Conservation (phyloP, 2,113 vertebrate genomes). For the Platysternon megacephalum region DNA sequence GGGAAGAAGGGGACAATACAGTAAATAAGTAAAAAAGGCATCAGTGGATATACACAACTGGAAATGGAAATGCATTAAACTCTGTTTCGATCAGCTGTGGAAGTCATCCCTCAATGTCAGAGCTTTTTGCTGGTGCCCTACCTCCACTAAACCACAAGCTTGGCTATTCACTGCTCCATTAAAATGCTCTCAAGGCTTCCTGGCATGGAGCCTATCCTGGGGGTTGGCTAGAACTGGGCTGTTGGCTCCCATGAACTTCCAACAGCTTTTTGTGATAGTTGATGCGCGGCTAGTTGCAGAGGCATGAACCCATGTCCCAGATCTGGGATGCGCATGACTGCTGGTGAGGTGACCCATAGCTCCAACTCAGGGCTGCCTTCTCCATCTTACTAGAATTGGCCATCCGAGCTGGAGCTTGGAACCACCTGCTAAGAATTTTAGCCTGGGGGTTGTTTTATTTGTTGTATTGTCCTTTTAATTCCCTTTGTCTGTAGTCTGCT, state of each 20-base stretch:
- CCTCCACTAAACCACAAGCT: slow-evolving; percentile 30
- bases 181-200: slow-evolving; percentile 48
- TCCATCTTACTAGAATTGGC: slow-evolving; percentile 5
- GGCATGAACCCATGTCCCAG: neutral
- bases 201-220: slow-evolving; percentile 8
- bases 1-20: neutral
- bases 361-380: neutral
- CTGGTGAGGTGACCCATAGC: neutral
- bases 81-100: slow-evolving; percentile 45
- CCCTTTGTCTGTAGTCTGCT: neutral
- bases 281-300: neutral
- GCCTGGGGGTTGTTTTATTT: slow-evolving; percentile 3
- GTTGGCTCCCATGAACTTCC: slow-evolving; percentile 6
- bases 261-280: neutral
- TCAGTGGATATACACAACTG: slow-evolving; percentile 41
- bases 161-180: slow-evolving; percentile 52
- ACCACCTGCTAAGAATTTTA: slow-evolving; percentile 54
- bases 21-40: slow-evolving; percentile 66
- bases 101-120: slow-evolving; percentile 44
- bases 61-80: slow-evolving; percentile 68
- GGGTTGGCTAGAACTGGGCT: neutral
- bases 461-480: neutral
- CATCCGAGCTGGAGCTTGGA: slow-evolving; percentile 5
- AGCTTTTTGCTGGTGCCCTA: slow-evolving; percentile 1
- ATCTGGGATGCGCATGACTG: neutral